Evolutionary conservation across 2,113 vertebrate genomes (phyloP).

Genomic region (Oryctolagus cuniculus): DNA sequence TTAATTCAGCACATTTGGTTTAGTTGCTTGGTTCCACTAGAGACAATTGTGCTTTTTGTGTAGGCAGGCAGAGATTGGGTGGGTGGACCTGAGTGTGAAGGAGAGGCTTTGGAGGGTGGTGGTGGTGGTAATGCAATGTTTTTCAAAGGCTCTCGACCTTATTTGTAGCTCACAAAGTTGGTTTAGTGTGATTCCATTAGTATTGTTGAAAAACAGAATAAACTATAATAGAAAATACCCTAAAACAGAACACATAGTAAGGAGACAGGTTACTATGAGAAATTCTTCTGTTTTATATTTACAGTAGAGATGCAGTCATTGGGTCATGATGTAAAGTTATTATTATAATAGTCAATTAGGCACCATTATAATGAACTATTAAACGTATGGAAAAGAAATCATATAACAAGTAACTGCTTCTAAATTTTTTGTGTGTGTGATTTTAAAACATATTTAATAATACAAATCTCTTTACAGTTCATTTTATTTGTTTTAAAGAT

Average conservation of each 20-base stretch:
- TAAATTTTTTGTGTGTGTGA: neutral
- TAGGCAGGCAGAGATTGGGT: neutral
- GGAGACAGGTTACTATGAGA: neutral
- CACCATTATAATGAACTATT: neutral
- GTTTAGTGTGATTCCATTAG: neutral
- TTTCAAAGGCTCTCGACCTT: neutral
- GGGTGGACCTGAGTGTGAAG: neutral
- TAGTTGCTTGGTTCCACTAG: neutral
- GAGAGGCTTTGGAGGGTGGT: neutral
- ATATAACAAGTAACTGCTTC: neutral
- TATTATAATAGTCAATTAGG: neutral
- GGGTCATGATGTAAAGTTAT: neutral
- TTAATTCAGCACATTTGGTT: conserved; percentile 21
- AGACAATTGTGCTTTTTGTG: neutral
- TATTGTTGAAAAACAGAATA: neutral
- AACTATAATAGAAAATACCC: neutral
- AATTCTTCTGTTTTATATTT: neutral
- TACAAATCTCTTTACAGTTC: neutral
- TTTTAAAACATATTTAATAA: neutral
- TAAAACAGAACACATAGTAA: neutral
- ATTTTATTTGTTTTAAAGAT: neutral
- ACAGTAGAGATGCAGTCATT: neutral
- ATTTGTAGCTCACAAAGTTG: neutral
- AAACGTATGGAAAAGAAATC: neutral
- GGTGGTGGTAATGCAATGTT: neutral